phyloP scores from a whole-genome alignment of 1,140 invertebrate genomes.

The Drosophila mojavensis region DNA sequence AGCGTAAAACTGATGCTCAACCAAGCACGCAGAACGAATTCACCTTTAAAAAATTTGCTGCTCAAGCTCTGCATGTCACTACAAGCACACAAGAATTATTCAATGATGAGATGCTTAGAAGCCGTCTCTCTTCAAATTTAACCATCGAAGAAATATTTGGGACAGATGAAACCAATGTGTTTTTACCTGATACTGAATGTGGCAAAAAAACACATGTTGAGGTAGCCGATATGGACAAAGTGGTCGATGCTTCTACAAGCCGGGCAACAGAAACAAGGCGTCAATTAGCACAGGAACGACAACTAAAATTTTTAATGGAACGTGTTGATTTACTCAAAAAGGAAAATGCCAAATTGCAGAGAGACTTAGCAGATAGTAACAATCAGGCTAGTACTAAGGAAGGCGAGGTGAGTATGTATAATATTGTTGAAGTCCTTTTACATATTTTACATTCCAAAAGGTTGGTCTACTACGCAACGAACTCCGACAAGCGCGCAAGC shows the following conservation, averaged over 20 bases:
- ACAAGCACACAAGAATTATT: constrained; percentile 73
- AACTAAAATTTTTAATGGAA: constrained; percentile 74
- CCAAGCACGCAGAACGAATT: constrained; percentile 39
- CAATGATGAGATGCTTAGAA: constrained; percentile 32
- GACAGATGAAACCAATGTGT: constrained; percentile 13
- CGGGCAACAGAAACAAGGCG: constrained; percentile 42
- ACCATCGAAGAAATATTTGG: constrained; percentile 22
- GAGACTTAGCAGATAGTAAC: constrained; percentile 60
- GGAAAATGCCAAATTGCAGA: constrained; percentile 69
- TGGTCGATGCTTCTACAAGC: constrained; percentile 1
- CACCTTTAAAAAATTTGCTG: constrained; percentile 64
- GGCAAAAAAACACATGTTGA: background rate
- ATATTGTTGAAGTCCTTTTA: background rate
- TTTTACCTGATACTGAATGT: background rate
- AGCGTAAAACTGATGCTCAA: constrained; percentile 17
- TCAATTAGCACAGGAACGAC: constrained; percentile 68
- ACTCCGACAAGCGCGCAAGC: constrained; percentile 64
- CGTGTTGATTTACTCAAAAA: constrained; percentile 66
- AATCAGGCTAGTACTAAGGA: constrained; percentile 57
- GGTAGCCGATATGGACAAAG: constrained; percentile 14
- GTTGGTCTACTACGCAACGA: constrained; percentile 71
- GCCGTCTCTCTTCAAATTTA: background rate
- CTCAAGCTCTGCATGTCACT: constrained; percentile 27
- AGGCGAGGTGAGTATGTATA: constrained; percentile 62
- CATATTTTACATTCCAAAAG: constrained; percentile 23